Base-by-base conservation (phyloP, 1,140 invertebrate species). In the Leguminivora glycinivorella region DNA sequence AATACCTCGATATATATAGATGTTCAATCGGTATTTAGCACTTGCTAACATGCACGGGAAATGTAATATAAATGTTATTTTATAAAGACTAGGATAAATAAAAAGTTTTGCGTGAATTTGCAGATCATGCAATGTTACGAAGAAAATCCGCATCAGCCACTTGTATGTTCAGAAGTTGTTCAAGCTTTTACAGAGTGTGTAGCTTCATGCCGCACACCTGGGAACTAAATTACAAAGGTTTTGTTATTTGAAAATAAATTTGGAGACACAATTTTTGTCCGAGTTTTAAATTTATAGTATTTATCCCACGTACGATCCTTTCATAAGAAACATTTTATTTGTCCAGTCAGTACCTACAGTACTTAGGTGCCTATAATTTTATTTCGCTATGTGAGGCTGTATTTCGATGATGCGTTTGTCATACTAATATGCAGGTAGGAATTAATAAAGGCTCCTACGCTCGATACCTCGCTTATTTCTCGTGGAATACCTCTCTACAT, bases 71-170 rank as follows among this genome's bases (percentile, higher is more conserved):
- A n/a, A n/a, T n/a, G n/a, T n/a, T n/a, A 52, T 52, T 17, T 52
- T 52, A 52, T 52, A 9, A 22, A 19, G 47, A 52, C 47, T 52
- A 19, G 47, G 47, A 52, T 52, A 52, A 19, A 52, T 22, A 22
- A 52, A 52, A 52, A n/a, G 17, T 22, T 52, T 52, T 52, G 47
- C 19, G 47, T 19, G 24, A 72, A 25, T 75, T 85, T 82, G 40
- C 82, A 90, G 88, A 89, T 89, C 31, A 71, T 87, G 70, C 74
- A 84, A 80, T 91, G 88, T 70, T 91, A 91, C 70, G 83, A 89
- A 85, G 87, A 88, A 40, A 89, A 91, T 81, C 75, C 83, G 58
- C 83, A 81, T 69, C 84, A 89, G 72, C 82, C 87, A 47, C 78
- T 91, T 67, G 72, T 82, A 56, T 91, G 88, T 79, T 85, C 86